Evolutionary conservation across 2,113 vertebrate genomes (phyloP).

Genomic region (Hucho hucho): DNA sequence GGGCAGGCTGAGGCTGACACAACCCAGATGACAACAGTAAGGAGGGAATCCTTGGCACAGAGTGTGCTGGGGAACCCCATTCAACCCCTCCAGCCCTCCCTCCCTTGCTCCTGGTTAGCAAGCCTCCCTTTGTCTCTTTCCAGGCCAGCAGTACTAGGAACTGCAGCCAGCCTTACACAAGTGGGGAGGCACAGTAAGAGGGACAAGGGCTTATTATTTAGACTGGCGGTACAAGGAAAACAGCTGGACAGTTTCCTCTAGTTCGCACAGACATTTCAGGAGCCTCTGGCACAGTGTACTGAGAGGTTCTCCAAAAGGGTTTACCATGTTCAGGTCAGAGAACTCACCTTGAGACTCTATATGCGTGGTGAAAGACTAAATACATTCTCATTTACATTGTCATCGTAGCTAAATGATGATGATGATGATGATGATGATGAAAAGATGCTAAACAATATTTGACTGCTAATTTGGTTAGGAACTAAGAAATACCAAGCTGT

Average conservation of each 20-base stretch:
- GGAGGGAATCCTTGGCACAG: conserved; percentile 81
- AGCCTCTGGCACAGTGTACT: conserved; percentile 44
- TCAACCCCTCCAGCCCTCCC: conserved; percentile 38
- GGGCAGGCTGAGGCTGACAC: conserved; percentile 70
- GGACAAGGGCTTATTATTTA: conserved; percentile 59
- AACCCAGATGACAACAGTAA: conserved; percentile 67
- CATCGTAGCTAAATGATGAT: too few species aligned
- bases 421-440: too few species aligned
- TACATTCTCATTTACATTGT: not conserved
- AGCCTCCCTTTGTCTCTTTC: conserved; percentile 57
- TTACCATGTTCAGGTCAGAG: conserved; percentile 43
- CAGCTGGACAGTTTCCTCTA: conserved; percentile 46
- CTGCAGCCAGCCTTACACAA: conserved; percentile 56
- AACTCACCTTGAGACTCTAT: not conserved
- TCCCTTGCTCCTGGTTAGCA: conserved; percentile 35
- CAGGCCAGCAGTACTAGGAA: not conserved
- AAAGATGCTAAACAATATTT: not conserved
- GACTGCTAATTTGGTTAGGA: not conserved
- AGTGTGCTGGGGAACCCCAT: conserved; percentile 71
- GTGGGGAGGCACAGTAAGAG: conserved; percentile 51
- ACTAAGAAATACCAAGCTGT: not conserved
- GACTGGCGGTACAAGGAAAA: conserved; percentile 62
- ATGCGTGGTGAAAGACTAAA: not conserved
- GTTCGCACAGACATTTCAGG: conserved; percentile 29
- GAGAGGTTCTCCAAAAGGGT: conserved; percentile 42